Base-by-base conservation (phyloP, 2,797 vertebrate species). In the Gobionotothen gibberifrons region DNA sequence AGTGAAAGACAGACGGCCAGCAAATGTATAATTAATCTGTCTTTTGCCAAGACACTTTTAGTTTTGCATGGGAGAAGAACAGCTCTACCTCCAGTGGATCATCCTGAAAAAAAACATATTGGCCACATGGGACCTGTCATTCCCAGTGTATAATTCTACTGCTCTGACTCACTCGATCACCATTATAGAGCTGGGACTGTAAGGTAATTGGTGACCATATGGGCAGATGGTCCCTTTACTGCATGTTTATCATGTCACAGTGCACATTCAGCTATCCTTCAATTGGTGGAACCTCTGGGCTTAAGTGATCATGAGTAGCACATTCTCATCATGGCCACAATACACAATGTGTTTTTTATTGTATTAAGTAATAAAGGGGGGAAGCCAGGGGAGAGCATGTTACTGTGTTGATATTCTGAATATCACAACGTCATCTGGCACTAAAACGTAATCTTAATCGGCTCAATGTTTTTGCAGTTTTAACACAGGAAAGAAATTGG, bases 201-300 rank as follows among this genome's bases (percentile, higher is more conserved):
- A 48, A 84, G 79, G 53, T 85, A 85, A 90, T 90, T 85, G 72
- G 53, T 60, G 40, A 72, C 63, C 88, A 79, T 85, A 86, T 75
- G 81, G 78, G 58, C 87, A 86, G 84, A 86, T 79, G 81, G 84
- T 73, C 82, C 65, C 67, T 87, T 89, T 72, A 85, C 73, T 77
- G 77, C 80, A 60, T 76, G 86, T 85, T 88, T 86, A 83, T 81
- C 62, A 84, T 79, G 77, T 89, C 63, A 68, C 42, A 46, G 78
- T 71, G 78, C 76, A 70, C 68, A 73, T 81, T 86, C 72, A 74
- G 80, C 75, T 53, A 42, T 76, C 60, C 72, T 70, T 84, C 80
- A 72, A 82, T 82, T 87, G 81, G 65, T 49, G 46, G 51, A 85
- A 52, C 73, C 78, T 74, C 82, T 70, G n/a, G 29, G 21, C 68